A percentile compares a stretch with the other conserved stretches of the same genome.
phyloP scores from a whole-genome alignment of 2,797 vertebrate species.

The Gephyroberyx darwinii region DNA sequence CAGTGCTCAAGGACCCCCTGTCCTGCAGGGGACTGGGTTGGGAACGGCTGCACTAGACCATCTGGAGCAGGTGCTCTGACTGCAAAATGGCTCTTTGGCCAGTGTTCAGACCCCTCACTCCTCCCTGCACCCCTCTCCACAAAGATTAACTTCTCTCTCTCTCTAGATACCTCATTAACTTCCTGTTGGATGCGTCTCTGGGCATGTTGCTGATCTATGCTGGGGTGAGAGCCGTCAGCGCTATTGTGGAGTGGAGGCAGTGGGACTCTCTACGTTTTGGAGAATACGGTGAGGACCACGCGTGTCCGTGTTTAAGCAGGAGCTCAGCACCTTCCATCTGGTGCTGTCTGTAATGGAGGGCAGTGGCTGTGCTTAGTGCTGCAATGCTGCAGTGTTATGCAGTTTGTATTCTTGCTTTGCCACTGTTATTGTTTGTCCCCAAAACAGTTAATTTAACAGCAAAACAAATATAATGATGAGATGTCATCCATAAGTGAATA shows the following conservation, averaged over 20 bases:
- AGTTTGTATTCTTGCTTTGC: neutral
- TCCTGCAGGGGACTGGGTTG: too few relatives aligned
- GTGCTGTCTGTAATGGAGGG: constrained; percentile 47
- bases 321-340: neutral
- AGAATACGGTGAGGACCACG: constrained; percentile 89
- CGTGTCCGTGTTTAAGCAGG: constrained; percentile 1
- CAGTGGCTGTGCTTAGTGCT: constrained; percentile 34
- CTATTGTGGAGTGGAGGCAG: constrained; percentile 94
- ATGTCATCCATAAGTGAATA: neutral
- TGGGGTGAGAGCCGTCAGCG: constrained; percentile 89
- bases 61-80: too few relatives aligned
- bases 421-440: neutral
- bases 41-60: too few relatives aligned
- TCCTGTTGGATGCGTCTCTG: constrained; percentile 94
- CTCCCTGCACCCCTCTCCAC: neutral
- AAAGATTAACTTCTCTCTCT: constrained; percentile 16
- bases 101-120: neutral
- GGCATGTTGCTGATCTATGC: constrained; percentile 98
- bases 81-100: neutral
- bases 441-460: constrained; percentile 2
- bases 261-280: constrained; percentile 98
- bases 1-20: too few relatives aligned
- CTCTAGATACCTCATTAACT: constrained; percentile 97
- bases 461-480: constrained; percentile 12
- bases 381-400: constrained; percentile 15